These are phyloP conservation scores for Coranthus polyacanthus DNA, from an alignment of 2,797 vertebrate genomes.

Conservation along the genomic window DNA sequence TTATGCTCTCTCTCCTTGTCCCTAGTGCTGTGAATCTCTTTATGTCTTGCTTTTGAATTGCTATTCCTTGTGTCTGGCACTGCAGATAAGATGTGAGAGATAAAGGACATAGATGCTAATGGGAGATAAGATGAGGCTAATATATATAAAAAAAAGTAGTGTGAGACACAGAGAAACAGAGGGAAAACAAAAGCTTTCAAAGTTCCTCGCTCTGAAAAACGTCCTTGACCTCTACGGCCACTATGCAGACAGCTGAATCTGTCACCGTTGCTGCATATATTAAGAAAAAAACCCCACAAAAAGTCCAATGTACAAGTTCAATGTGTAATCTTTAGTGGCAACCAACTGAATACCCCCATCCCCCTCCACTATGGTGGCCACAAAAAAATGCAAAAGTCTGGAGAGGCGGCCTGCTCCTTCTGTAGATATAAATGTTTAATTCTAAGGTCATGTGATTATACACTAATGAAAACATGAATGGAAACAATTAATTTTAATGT, in stretches of 20 bases:
- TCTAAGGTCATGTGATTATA: too few relatives aligned
- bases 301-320: too few relatives aligned
- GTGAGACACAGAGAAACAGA: constrained; percentile 4
- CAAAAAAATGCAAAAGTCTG: too few relatives aligned
- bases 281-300: constrained; percentile 6
- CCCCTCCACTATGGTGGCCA: too few relatives aligned
- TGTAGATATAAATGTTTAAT: too few relatives aligned
- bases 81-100: constrained; percentile 65
- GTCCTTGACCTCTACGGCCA: constrained; percentile 35
- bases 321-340: too few relatives aligned
- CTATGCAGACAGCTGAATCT: constrained; percentile 21
- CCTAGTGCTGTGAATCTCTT: constrained; percentile 23
- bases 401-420: too few relatives aligned
- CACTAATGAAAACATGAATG: too few relatives aligned
- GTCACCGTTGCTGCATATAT: constrained; percentile 8
- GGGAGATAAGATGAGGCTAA: constrained; percentile 45
- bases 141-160: constrained; percentile 37
- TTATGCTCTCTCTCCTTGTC: not conserved
- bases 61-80: constrained; percentile 56
- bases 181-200: constrained; percentile 31
- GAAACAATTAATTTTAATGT: too few relatives aligned
- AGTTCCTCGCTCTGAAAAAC: constrained; percentile 9
- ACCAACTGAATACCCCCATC: too few relatives aligned
- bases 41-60: constrained; percentile 25
- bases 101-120: constrained; percentile 57